These are phyloP conservation scores for Sphecodes monilicornis DNA, from an alignment of 2,888 invertebrate species.

Conservation along the genomic window DNA sequence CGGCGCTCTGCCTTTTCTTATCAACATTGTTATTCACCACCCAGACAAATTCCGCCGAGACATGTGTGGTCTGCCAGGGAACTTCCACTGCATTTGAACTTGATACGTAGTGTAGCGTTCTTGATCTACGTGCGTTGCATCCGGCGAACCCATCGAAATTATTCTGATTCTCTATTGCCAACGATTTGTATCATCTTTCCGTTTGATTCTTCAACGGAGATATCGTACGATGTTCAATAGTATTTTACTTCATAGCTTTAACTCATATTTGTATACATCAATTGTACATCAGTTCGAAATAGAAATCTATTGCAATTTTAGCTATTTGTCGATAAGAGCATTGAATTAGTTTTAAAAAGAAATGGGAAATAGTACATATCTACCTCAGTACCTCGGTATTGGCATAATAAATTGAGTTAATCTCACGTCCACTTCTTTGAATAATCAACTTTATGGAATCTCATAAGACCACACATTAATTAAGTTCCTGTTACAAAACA, in stretches of 20 bases:
- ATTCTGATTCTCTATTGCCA: neutral
- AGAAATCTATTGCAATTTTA: no score
- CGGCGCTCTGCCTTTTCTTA: conserved; percentile 28
- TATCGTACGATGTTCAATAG: neutral
- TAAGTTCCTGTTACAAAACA: no score
- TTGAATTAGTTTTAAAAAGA: no score
- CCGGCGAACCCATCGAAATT: neutral
- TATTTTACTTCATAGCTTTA: neutral
- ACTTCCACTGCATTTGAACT: neutral
- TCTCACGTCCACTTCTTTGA: no score
- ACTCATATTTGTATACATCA: no score
- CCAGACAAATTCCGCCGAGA: conserved; percentile 15
- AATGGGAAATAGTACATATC: no score
- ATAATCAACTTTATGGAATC: no score
- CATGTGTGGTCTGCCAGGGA: neutral
- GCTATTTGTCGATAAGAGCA: no score
- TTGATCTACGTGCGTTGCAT: neutral
- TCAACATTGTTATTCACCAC: conserved; percentile 30
- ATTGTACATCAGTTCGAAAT: no score
- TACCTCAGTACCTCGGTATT: no score
- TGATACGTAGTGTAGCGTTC: neutral
- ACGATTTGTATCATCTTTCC: neutral
- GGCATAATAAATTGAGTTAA: no score
- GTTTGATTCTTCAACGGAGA: neutral
- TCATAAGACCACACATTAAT: no score